phyloP scores from a whole-genome alignment of 2,113 vertebrate genomes.

The Struthidea cinerea region DNA sequence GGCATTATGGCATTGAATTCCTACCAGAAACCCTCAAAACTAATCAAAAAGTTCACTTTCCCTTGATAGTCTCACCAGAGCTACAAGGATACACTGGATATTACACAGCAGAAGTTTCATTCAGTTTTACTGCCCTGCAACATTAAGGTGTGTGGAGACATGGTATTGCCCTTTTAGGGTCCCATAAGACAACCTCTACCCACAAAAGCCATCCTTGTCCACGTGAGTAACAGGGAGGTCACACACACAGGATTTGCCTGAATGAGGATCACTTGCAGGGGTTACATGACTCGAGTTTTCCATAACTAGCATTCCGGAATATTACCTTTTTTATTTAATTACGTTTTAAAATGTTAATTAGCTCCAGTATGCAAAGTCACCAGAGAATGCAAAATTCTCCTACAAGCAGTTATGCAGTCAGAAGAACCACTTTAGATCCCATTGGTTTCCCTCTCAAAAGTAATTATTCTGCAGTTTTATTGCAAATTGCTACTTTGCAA shows the following conservation, averaged over 20 bases:
- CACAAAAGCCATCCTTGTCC: background rate
- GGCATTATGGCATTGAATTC: background rate
- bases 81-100: background rate
- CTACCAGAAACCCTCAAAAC: background rate
- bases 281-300: background rate
- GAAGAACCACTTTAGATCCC: background rate
- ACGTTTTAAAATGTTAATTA: background rate
- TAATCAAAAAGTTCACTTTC: background rate
- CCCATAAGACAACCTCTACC: background rate
- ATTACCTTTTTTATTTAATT: background rate
- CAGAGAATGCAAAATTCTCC: background rate
- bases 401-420: background rate
- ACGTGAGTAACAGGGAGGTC: background rate
- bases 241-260: background rate
- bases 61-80: background rate
- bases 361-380: background rate
- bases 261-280: background rate
- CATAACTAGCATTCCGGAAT: background rate
- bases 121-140: background rate
- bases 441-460: background rate
- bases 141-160: background rate
- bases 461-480: constrained; percentile 2
- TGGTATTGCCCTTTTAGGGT: background rate
- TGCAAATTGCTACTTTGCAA: background rate
- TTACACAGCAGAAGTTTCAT: background rate